phyloP scores from a whole-genome alignment of 2,888 invertebrate genomes.

The Melieria omissa region DNA sequence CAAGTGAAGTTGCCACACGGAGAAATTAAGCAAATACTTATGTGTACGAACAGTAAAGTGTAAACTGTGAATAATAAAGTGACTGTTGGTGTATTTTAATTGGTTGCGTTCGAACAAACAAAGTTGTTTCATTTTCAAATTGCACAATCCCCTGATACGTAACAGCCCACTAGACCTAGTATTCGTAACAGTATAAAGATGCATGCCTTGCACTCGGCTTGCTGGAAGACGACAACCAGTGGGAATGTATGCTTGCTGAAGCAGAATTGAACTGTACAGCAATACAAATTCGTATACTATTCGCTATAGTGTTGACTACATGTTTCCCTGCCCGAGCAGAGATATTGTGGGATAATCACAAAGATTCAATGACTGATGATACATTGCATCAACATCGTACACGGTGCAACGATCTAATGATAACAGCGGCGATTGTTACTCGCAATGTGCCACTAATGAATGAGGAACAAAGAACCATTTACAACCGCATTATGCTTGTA shows the following conservation, averaged over 20 bases:
- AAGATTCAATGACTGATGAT: slow-evolving; percentile 48
- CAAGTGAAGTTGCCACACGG: too few relatives aligned
- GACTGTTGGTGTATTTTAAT: too few relatives aligned
- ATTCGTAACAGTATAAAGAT: too few relatives aligned
- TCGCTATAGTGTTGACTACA: slow-evolving; percentile 53
- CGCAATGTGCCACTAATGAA: slow-evolving; percentile 39
- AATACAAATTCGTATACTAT: slow-evolving; percentile 43
- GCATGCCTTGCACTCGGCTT: too few relatives aligned
- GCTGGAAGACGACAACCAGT: too few relatives aligned
- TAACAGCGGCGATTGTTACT: slow-evolving; percentile 34
- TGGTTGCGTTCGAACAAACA: too few relatives aligned
- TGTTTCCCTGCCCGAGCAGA: slow-evolving; percentile 49
- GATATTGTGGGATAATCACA: slow-evolving; percentile 48
- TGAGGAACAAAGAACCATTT: slow-evolving; percentile 35
- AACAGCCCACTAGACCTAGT: too few relatives aligned
- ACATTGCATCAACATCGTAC: slow-evolving; percentile 49
- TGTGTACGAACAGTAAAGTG: too few relatives aligned
- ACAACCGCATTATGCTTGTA: slow-evolving; percentile 39
- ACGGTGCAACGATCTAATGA: slow-evolving; percentile 43
- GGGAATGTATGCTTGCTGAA: slow-evolving; percentile 30
- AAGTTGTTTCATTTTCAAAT: too few relatives aligned
- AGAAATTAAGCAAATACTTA: too few relatives aligned
- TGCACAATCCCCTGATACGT: too few relatives aligned
- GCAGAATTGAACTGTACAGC: slow-evolving; percentile 24
- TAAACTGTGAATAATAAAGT: too few relatives aligned